These are phyloP conservation scores for Orgyia antiqua DNA, from an alignment of 2,888 invertebrate genomes.

Conservation along the genomic window DNA sequence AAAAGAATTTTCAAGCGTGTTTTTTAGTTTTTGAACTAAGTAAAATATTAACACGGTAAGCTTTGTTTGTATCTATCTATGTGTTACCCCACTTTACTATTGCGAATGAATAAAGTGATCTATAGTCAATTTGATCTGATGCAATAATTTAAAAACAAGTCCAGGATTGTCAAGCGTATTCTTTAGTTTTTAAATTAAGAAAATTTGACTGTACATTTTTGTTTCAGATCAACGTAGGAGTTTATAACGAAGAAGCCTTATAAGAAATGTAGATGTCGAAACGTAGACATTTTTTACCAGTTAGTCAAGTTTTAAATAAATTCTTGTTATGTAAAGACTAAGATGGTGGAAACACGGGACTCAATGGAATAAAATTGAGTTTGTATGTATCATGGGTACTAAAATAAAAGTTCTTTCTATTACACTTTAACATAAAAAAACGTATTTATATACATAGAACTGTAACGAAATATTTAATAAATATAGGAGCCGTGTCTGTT, in stretches of 20 bases:
- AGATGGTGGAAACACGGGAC: slow-evolving; percentile 62
- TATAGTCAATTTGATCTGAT: no score
- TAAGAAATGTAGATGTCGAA: slow-evolving; percentile 65
- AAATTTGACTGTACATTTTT: no score
- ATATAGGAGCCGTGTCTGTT: slow-evolving; percentile 21
- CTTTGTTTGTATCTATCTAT: no score
- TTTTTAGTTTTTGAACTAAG: no score
- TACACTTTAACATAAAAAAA: slow-evolving; percentile 21
- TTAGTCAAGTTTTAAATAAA: slow-evolving; percentile 57
- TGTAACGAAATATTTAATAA: slow-evolving; percentile 19
- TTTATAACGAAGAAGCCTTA: slow-evolving; percentile 77
- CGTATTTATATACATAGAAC: slow-evolving; percentile 22
- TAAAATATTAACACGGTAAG: no score
- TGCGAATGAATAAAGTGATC: no score
- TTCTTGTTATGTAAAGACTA: slow-evolving; percentile 61
- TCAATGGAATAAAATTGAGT: slow-evolving; percentile 52
- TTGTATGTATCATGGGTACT: slow-evolving; percentile 36
- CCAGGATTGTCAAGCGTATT: no score
- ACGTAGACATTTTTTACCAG: slow-evolving; percentile 71
- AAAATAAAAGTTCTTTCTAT: slow-evolving; percentile 27
- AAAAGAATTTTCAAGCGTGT: no score
- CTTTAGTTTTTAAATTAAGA: no score
- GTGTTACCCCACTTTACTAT: no score
- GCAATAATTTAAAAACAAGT: no score
- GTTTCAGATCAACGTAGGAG: slow-evolving; percentile 76